A percentile compares a stretch with the other conserved stretches of the same genome.
Conservation (phyloP, 2,888 invertebrate genomes). For the Agrenia bidenticulata region DNA sequence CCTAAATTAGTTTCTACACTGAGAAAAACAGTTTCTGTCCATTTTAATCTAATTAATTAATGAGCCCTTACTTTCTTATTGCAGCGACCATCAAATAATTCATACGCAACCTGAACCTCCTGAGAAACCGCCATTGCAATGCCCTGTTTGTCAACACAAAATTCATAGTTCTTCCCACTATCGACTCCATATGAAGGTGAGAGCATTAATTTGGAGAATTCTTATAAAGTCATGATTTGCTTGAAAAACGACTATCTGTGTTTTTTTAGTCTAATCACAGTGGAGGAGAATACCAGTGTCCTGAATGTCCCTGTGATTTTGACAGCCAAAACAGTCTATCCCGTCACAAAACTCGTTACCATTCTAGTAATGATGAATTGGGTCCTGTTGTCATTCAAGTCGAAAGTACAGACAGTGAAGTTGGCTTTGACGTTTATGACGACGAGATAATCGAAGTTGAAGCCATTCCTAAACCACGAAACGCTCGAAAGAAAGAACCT, state of each 20-base stretch:
- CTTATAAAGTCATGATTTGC: not conserved
- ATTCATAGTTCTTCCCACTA: not conserved
- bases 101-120: not conserved
- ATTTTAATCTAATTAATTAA: not conserved
- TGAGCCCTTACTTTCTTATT: not conserved
- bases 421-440: no score
- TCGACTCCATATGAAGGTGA: slow-evolving; percentile 10
- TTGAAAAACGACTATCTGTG: not conserved
- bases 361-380: not conserved
- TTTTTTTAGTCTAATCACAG: slow-evolving; percentile 11
- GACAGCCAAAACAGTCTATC: not conserved
- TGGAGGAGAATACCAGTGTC: not conserved
- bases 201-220: not conserved
- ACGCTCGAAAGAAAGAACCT: no score
- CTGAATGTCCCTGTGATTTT: slow-evolving; percentile 6
- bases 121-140: not conserved
- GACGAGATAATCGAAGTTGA: no score
- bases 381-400: no score
- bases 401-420: no score
- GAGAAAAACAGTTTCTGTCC: no score
- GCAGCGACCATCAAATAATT: slow-evolving; percentile 8
- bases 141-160: slow-evolving; percentile 3
- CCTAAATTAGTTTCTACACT: not conserved
- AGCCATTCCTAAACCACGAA: no score
- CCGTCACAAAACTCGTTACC: not conserved